Base-by-base conservation (phyloP, 2,113 vertebrate species). In the Pogona vitticeps region DNA sequence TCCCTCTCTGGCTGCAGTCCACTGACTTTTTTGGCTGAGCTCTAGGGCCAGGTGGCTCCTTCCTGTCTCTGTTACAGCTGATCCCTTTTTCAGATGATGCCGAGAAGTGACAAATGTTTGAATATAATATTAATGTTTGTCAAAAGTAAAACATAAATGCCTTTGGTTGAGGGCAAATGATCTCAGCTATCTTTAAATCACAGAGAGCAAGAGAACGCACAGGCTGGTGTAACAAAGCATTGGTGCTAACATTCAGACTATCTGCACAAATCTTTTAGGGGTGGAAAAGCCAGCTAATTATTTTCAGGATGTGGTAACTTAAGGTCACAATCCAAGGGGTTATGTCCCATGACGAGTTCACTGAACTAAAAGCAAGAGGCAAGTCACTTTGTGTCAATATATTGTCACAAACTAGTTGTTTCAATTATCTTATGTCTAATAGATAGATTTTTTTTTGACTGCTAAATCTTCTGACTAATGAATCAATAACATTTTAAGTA, bases 151-250 rank as follows among this genome's bases (percentile, higher is more conserved):
- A 52, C 1, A 40, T 1, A 91, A 85, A 92, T 86, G 88, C 86
- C 84, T 77, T 0, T 79, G 75, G 76, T 86, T 52, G 86, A 46
- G 84, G 88, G 84, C 89, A 89, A 82, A 76, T 0, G 56, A 88
- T 94, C 84, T 91, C 90, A 52, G 61, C 59, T 76, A 76, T 3
- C 1, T 93, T 94, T 95, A 94, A 92, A 91, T 90, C 91, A 88
- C 58, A 1, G 82, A 89, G 76, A 89, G 40, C 13, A 26, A 71
- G 80, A 86, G 84, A 86, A 88, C 87, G 67, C 79, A 88, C 61
- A 85, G 71, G 89, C 63, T 65, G 67, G 59, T 0, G 77, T 84
- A 76, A 67, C 40, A 8, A 63, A 80, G n/a, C 84, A 71, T 38
- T 88, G 84, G 82, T 87, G 80, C 73, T 93, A 71, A 88, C 58